phyloP scores from a whole-genome alignment of 2,797 vertebrate genomes.

The Falco concolor region DNA sequence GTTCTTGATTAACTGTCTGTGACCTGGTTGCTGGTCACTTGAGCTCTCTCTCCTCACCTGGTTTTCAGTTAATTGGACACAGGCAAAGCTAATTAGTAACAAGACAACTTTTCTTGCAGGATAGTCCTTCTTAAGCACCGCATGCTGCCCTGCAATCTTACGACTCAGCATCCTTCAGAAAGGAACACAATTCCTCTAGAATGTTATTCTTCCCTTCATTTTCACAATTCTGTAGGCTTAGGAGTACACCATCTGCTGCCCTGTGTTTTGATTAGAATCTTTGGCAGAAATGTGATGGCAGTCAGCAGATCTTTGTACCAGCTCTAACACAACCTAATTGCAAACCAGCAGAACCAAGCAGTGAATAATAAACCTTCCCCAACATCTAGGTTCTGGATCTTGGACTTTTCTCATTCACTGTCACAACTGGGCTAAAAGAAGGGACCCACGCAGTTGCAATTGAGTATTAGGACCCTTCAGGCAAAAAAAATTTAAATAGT shows the following conservation, averaged over 20 bases:
- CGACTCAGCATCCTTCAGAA: not conserved
- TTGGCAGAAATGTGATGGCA: not conserved
- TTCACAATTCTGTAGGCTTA: not conserved
- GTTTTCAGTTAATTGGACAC: not conserved
- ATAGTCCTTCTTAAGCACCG: not conserved
- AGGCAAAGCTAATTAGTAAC: not conserved
- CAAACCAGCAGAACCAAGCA: not conserved
- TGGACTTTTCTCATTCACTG: not conserved
- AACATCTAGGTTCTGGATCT: not conserved
- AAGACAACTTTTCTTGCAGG: not conserved
- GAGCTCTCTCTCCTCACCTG: not conserved
- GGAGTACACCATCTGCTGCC: not conserved
- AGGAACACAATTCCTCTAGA: not conserved
- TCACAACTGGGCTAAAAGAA: not conserved
- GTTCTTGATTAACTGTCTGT: not conserved
- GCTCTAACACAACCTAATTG: not conserved
- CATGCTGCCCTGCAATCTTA: not conserved
- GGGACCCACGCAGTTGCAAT: not conserved
- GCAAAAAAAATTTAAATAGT: not conserved
- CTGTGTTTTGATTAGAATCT: not conserved
- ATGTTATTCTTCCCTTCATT: not conserved
- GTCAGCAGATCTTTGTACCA: not conserved
- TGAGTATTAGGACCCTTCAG: not conserved
- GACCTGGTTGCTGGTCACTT: not conserved
- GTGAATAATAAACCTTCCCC: not conserved